These are phyloP conservation scores for Caenorhabditis afra DNA, from an alignment of 2,888 invertebrate species.

Conservation along the genomic window DNA sequence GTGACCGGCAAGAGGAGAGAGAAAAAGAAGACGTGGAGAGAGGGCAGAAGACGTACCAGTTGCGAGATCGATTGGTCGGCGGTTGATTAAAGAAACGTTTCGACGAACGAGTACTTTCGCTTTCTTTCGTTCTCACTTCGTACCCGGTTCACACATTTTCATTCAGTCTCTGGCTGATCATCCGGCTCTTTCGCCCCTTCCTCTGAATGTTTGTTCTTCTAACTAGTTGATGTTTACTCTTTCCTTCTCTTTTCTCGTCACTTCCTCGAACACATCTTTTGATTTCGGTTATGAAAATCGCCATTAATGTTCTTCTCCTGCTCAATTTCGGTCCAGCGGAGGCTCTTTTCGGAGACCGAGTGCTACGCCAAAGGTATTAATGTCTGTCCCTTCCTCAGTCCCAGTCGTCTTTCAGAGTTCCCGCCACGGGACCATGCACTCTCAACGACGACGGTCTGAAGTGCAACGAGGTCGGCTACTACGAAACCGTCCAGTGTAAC, in stretches of 20 bases:
- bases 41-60: constrained; percentile 38
- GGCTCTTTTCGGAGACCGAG: constrained; percentile 36
- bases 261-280: constrained; percentile 26
- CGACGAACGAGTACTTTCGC: constrained; percentile 37
- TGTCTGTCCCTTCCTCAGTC: background rate
- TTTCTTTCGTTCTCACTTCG: constrained; percentile 29
- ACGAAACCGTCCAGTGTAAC: constrained; percentile 75
- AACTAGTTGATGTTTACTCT: constrained; percentile 45
- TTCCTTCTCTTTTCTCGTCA: constrained; percentile 4
- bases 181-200: constrained; percentile 9
- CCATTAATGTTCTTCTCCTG: constrained; percentile 2
- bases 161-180: constrained; percentile 11
- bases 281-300: constrained; percentile 28
- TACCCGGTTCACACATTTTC: constrained; percentile 10
- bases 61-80: constrained; percentile 35
- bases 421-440: constrained; percentile 61
- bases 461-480: constrained; percentile 74
- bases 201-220: constrained; percentile 18
- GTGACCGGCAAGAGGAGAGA: constrained; percentile 2
- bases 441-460: constrained; percentile 63
- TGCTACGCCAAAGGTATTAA: constrained; percentile 18
- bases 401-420: background rate
- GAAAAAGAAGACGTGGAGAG: background rate
- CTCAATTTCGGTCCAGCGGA: background rate
- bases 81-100: constrained; percentile 31